Evolutionary conservation across 1,140 invertebrate genomes (phyloP), one percentile per base, ranked within the genome.

Genomic region (Marisa cornuarietis): DNA sequence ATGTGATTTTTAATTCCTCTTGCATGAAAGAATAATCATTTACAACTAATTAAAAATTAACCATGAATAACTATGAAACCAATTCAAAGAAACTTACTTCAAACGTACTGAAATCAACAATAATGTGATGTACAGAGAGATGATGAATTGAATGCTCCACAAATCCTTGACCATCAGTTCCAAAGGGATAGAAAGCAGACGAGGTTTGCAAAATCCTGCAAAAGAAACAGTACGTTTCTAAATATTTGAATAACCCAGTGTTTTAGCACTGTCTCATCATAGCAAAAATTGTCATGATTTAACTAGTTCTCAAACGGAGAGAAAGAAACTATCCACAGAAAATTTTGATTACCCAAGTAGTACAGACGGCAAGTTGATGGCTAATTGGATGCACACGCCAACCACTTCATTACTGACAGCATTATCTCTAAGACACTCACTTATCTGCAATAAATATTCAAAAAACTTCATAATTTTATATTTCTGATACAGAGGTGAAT

Each of bases 301-400:
- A 24, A 31, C 65, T n/a, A 11, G 65, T 13, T 31, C 1, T 13
- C 11, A 68, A 68, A 31, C 65, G 6, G 65, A 4, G 31, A 42
- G 6, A 68, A 6, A 68, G 65, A n/a, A 68, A 10, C 22, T 68
- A 68, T 58, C 9, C 3, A 13, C 42, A 51, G 18, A 61, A 62
- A 26, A n/a, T 24, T 20, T 20, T 49, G n/a, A 42, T 26, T 83
- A 85, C 84, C 84, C 83, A 49, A 84, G 52, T 49, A 85, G 72
- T n/a, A 83, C 73, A 49, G 81, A 77, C 26, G 84, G 84, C n/a
- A 84, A 71, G 14, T 77, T 71, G 18, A 82, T 18, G 51, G 68
- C 58, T 42, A 76, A 69, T 49, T 73, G 52, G 8, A 82, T 52
- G 71, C 80, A 82, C 3, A 85, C 69, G 52, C 74, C 80, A 72